Conservation (phyloP, 2,113 vertebrate species). For the Phainopepla nitens region DNA sequence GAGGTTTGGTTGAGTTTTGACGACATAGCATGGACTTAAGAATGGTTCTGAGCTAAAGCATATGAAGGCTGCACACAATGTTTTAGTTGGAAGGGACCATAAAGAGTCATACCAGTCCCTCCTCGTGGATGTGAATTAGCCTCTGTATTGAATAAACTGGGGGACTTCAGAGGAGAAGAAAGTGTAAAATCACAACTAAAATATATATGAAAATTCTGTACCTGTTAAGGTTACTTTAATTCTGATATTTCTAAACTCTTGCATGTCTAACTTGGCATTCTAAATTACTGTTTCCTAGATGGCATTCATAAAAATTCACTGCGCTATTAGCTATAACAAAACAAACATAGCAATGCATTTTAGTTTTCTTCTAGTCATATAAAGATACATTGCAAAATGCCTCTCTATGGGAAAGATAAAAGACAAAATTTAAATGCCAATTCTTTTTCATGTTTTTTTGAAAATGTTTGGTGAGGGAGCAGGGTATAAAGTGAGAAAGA, state of each 20-base stretch:
- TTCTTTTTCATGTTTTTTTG: not conserved
- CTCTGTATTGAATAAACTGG: not conserved
- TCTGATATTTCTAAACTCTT: not conserved
- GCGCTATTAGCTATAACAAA: not conserved
- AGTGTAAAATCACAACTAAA: not conserved
- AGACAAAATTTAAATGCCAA: not conserved
- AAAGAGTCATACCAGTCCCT: not conserved
- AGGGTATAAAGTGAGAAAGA: not conserved
- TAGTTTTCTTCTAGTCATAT: not conserved
- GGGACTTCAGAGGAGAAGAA: not conserved
- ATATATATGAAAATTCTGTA: not conserved
- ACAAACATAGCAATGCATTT: not conserved
- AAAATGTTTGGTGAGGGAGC: not conserved
- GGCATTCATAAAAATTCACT: not conserved
- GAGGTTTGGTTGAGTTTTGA: not conserved
- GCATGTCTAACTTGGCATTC: not conserved
- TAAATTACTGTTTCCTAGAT: not conserved
- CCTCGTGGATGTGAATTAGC: not conserved
- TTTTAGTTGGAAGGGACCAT: not conserved
- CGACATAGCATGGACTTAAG: not conserved
- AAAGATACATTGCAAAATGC: not conserved
- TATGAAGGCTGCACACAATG: not conserved
- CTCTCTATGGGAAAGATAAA: not conserved
- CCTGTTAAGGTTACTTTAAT: not conserved
- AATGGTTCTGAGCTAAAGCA: not conserved